Evolutionary conservation across 2,888 invertebrate genomes (phyloP), one percentile per base, ranked within the genome.

Genomic region (Diogma glabrata): DNA sequence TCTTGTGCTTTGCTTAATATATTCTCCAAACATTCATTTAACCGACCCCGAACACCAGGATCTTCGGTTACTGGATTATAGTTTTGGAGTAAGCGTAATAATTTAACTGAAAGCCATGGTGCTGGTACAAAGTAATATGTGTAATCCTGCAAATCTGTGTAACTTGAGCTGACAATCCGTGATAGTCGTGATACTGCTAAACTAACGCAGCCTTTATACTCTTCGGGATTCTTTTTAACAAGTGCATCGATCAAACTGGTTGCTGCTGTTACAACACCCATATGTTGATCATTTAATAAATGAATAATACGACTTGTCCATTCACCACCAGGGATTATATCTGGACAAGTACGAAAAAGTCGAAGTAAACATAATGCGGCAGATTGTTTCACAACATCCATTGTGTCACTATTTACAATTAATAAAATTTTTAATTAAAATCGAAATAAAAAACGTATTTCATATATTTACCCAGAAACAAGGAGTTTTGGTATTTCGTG

Each of bases 51-150:
- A 3, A 99, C 94, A 28, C 95, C 95, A 46, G 97, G 93, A 74
- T 99, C 97, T 65, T 95, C 94, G 60, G 81, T 76, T 61, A 97
- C 96, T 17, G 97, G 96, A 57, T 95, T 95, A 65, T 99, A 99
- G 69, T 99, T 97, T 72, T 99, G 99, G 57, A 99, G 75, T 55
- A 99, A 77, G 60, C 97, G 81, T 56, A 99, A 74, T 52, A 99
- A 74, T 72, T 99, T 99, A 16, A 99, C 96, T 53, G 96, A 97
- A 28, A 99, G 79, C 99, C 99, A 99, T 14, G 99, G 99, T n/a
- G 97, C 99, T 59, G 99, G 97, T 55, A 99, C 97, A 77, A 99
- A 99, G 70, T 99, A 99, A 71, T 99, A 99, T 4, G 99, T 99
- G 69, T 99, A 99, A 73, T 99, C 99, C 75, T 99, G 97, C 57